Evolutionary conservation across 2,113 vertebrate species (phyloP), one percentile per base, ranked within the genome.

Genomic region (Fukomys damarensis): DNA sequence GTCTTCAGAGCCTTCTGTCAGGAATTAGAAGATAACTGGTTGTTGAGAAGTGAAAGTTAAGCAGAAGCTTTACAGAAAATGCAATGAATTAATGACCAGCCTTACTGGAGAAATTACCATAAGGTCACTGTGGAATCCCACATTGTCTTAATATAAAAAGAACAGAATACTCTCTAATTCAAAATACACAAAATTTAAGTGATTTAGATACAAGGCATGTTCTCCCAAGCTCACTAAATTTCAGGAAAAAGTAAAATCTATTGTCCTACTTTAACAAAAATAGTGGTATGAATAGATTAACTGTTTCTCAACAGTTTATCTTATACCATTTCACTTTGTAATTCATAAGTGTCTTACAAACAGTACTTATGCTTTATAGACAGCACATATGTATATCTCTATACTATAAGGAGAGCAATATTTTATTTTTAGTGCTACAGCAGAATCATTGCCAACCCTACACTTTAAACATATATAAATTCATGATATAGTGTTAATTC

Each of bases 1-100:
- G 66, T 86, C 93, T 87, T 89, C 70, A 70, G 72, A 93, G 52
- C 58, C 74, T 89, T 30, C 94, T 89, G 94, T 30, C 96, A 94
- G 82, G 70, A 87, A 46, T 77, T 79, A 70, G 90, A 86, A 93
- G 28, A 84, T 89, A 66, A 41, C 35, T 20, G 54, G 56, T 77
- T 95, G 49, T 72, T 76, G 86, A 81, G 59, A 38, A 90, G 30
- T 14, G 28, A 80, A 93, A 96, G 87, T 81, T 65, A 80, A 91
- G 61, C 0, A 93, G 35, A 82, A 87, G 59, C 54, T 54, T 65
- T 84, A 66, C 38, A 86, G 81, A 95, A 86, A 41, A 49, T 19
- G 35, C 24, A 24, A 38, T 1, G 0, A 2, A 83, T 70, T 65
- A 93, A 79, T 72, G 30, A 2, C 2, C 56, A 61, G 10, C 4